These are phyloP conservation scores for Coenonympha glycerion DNA, from an alignment of 2,888 invertebrate genomes.

Conservation along the genomic window DNA sequence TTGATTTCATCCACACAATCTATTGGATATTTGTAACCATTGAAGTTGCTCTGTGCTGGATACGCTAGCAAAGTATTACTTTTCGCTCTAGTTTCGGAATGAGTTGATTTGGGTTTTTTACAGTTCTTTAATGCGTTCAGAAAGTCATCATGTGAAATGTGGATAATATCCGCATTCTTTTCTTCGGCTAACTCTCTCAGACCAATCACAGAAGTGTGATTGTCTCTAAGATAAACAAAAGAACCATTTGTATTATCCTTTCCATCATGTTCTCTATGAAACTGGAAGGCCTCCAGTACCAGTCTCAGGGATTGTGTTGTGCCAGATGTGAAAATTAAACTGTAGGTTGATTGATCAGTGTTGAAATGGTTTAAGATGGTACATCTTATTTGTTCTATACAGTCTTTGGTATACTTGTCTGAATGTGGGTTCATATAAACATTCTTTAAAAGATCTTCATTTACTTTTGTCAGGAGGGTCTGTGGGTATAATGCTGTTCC, in stretches of 20 bases:
- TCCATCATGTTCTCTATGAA: constrained; percentile 47
- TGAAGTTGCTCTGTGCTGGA: constrained; percentile 96
- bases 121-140: constrained; percentile 47
- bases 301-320: constrained; percentile 91
- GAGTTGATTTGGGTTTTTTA: constrained; percentile 19
- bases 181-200: constrained; percentile 84
- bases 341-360: constrained; percentile 85
- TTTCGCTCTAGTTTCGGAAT: constrained; percentile 35
- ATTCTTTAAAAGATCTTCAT: constrained; percentile 80
- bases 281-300: constrained; percentile 87
- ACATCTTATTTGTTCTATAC: constrained; percentile 88
- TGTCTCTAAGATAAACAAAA: constrained; percentile 90
- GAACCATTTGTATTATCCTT: constrained; percentile 63
- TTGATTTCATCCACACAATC: constrained; percentile 80
- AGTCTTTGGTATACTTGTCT: constrained; percentile 87
- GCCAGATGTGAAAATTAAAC: constrained; percentile 94
- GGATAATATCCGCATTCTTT: constrained; percentile 72
- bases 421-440: constrained; percentile 95
- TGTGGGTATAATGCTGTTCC: constrained; percentile 89
- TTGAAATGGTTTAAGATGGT: constrained; percentile 91
- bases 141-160: constrained; percentile 77
- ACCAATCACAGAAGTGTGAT: constrained; percentile 96
- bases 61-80: constrained; percentile 82
- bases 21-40: constrained; percentile 92
- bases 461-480: constrained; percentile 80